Evolutionary conservation across 1,140 invertebrate genomes (phyloP), one percentile per base, ranked within the genome.

Genomic region (Musca vetustissima): DNA sequence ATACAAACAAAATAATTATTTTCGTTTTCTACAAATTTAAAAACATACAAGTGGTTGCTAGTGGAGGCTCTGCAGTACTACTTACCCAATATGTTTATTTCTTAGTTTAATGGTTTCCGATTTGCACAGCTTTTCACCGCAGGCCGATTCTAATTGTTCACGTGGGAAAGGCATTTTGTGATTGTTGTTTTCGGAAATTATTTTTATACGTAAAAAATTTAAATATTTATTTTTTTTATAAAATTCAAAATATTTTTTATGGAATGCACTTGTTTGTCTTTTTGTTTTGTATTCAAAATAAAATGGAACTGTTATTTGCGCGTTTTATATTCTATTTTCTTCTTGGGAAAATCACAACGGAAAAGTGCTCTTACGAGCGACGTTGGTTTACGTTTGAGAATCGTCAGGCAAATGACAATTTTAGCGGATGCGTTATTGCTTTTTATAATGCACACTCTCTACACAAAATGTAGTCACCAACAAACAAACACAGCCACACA

Each of bases 71-170:
- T 7, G 11, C 36, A 52, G 64, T 6, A 17, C 32, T 69, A 73
- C 88, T 91, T 84, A 94, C 92, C 92, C 92, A 73, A 94, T 88
- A 75, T 93, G 87, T 75, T 91, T 88, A 74, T 93, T 88, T 14
- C 93, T 85, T 28, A 94, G 84, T 71, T 88, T 88, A 19, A 95
- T 88, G 8, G 92, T 94, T 75, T 94, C 91, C 49, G 85, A 84
- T 83, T 93, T 93, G 13, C 89, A 83, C 85, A 94, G 86, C 47
- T 89, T 88, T 78, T 94, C 90, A 69, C 67, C 77, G 57, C 70
- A 73, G 32, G 72, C 76, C 86, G 79, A 55, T 47, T 78, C 75
- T 7, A 75, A 73, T 88, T 79, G 74, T 70, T 79, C 77, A 55
- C 75, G 69, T 64, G 75, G 67, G 47, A 77, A 78, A 68, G 78